phyloP scores from a whole-genome alignment of 64 coral and sea anemone genomes.

The Platygyra sinensis region DNA sequence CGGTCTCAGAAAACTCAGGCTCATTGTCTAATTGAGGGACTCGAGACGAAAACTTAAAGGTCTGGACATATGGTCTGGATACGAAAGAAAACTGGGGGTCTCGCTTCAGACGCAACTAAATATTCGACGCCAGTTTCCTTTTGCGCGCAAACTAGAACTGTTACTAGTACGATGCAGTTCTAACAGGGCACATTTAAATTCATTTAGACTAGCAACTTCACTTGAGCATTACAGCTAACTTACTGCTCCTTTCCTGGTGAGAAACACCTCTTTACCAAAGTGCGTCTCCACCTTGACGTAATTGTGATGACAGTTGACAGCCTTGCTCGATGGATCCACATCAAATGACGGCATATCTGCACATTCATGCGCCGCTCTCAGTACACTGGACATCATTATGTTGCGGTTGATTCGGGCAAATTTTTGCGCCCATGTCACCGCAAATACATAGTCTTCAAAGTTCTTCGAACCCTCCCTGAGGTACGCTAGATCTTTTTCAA shows the following conservation, averaged over 20 bases:
- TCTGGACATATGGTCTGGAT: no score
- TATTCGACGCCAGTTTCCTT: no score
- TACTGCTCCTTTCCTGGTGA: slow-evolving; percentile 88
- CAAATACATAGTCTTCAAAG: slow-evolving; percentile 81
- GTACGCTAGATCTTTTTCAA: slow-evolving; percentile 79
- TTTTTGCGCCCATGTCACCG: slow-evolving; percentile 84
- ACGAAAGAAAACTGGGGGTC: no score
- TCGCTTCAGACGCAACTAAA: no score
- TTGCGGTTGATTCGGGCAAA: slow-evolving; percentile 79
- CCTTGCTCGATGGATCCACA: slow-evolving; percentile 59
- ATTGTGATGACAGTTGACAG: slow-evolving; percentile 95
- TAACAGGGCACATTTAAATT: no score
- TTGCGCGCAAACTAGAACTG: no score
- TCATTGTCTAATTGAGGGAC: no score
- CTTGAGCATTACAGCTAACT: not conserved
- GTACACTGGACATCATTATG: slow-evolving; percentile 75
- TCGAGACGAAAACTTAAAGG: no score
- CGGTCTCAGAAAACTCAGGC: no score
- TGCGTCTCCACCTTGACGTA: slow-evolving; percentile 86
- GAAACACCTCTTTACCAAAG: slow-evolving; percentile 84
- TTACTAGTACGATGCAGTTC: no score
- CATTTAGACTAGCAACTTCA: no score
- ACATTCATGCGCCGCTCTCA: slow-evolving; percentile 57
- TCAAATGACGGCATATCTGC: slow-evolving; percentile 53
- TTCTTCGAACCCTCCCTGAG: slow-evolving; percentile 75